Evolutionary conservation across 1,140 invertebrate species (phyloP).

Genomic region (Heliothis subflexa): DNA sequence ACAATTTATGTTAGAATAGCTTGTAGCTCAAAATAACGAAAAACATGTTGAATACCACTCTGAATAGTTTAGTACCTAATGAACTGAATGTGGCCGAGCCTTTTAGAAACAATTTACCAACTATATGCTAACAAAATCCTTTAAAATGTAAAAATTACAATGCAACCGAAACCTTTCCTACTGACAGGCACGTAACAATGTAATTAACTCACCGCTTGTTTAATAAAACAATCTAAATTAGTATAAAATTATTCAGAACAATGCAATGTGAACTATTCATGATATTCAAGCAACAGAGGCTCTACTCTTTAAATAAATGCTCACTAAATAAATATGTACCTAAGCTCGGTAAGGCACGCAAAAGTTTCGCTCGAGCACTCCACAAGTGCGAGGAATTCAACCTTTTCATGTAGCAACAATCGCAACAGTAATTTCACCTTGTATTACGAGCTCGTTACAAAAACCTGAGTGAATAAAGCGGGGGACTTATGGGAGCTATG

Average conservation of each 20-base stretch:
- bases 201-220: conserved; percentile 59
- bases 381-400: conserved; percentile 46
- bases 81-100: not conserved
- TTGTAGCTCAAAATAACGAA: too few relatives aligned
- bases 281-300: conserved; percentile 50
- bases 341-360: conserved; percentile 46
- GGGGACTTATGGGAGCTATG: conserved; percentile 53
- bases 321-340: conserved; percentile 58
- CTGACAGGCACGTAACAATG: conserved; percentile 51
- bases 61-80: too few relatives aligned
- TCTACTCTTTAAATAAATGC: too few relatives aligned
- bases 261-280: conserved; percentile 57
- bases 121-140: conserved; percentile 24
- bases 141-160: conserved; percentile 28
- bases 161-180: conserved; percentile 43
- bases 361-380: conserved; percentile 52
- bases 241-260: conserved; percentile 57
- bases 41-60: too few relatives aligned
- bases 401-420: conserved; percentile 45
- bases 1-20: too few relatives aligned
- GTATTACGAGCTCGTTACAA: conserved; percentile 51
- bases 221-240: conserved; percentile 59
- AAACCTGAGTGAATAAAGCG: conserved; percentile 58
- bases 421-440: conserved; percentile 28
- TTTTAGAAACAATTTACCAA: conserved; percentile 5